Evolutionary conservation across 2,888 invertebrate species (phyloP).

Genomic region (Eucriotettix oculatus): DNA sequence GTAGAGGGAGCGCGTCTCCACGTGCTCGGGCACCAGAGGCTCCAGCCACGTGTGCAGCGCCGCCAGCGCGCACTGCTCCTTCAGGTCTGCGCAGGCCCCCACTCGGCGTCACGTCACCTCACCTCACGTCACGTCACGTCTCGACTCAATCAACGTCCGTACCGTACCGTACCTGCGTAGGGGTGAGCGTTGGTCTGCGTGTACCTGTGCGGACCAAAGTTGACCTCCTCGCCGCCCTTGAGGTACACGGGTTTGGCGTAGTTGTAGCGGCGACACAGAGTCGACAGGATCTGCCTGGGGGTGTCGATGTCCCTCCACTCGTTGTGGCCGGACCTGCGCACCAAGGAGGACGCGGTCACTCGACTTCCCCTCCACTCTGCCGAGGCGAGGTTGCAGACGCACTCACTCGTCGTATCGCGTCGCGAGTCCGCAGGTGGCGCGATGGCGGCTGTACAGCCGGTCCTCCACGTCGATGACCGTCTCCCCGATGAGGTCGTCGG

Average conservation of each 20-base stretch:
- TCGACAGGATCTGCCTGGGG: conserved; percentile 54
- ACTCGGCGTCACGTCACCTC: too few relatives aligned
- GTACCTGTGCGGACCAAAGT: conserved; percentile 15
- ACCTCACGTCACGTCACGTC: too few relatives aligned
- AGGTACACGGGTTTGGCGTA: conserved; percentile 38
- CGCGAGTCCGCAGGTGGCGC: conserved; percentile 62
- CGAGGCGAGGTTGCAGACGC: background rate
- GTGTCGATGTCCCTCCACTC: conserved; percentile 60
- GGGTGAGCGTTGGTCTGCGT: too few relatives aligned
- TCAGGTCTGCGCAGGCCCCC: conserved; percentile 16
- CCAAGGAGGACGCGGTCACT: background rate
- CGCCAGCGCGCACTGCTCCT: conserved; percentile 59
- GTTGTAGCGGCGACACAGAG: conserved; percentile 50
- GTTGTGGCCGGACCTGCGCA: conserved; percentile 41
- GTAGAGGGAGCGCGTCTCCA: conserved; percentile 71
- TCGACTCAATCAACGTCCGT: too few relatives aligned
- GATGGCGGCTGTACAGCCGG: conserved; percentile 61
- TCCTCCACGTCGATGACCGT: conserved; percentile 78
- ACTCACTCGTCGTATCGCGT: conserved; percentile 49
- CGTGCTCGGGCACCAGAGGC: conserved; percentile 73
- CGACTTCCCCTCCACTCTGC: too few relatives aligned
- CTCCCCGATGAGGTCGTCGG: conserved; percentile 69
- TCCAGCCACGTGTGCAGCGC: conserved; percentile 59
- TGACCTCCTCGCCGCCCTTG: conserved; percentile 35
- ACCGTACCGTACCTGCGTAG: too few relatives aligned